Evolutionary conservation across 2,888 invertebrate genomes (phyloP).

Genomic region (Perizoma affinitatum): DNA sequence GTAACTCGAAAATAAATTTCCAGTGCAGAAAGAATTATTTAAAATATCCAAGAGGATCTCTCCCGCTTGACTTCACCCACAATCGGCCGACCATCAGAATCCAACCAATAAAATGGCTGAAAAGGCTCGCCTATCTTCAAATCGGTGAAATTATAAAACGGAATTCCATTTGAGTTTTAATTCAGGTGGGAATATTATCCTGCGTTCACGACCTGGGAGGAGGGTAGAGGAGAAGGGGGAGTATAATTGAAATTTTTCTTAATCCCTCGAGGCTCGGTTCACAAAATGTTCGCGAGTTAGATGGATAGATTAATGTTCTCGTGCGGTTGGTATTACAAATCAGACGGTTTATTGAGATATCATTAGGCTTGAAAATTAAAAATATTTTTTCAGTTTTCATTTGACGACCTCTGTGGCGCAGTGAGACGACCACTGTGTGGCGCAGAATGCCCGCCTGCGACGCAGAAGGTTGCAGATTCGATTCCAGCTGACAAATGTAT

Average conservation of each 20-base stretch:
- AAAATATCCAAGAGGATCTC: constrained; percentile 28
- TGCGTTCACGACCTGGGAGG: constrained; percentile 45
- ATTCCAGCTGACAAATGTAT: too few relatives aligned
- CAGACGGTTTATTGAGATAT: constrained; percentile 34
- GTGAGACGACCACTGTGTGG: too few relatives aligned
- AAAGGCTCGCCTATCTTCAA: constrained; percentile 47
- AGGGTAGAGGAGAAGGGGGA: constrained; percentile 36
- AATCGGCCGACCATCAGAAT: constrained; percentile 38
- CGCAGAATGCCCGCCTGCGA: too few relatives aligned
- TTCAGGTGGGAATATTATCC: constrained; percentile 50
- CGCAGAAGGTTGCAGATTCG: too few relatives aligned
- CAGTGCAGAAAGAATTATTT: constrained; percentile 8
- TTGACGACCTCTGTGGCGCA: not conserved
- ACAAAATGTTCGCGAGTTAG: constrained; percentile 42
- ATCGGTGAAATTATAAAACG: constrained; percentile 65
- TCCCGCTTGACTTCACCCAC: constrained; percentile 30
- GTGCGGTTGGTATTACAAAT: constrained; percentile 42
- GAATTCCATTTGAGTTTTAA: constrained; percentile 65
- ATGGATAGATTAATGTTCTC: constrained; percentile 47
- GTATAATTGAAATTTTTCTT: constrained; percentile 69
- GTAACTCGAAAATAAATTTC: constrained; percentile 1
- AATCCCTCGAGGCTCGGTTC: constrained; percentile 52
- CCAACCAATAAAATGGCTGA: constrained; percentile 45
- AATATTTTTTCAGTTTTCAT: constrained; percentile 11
- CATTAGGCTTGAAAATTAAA: constrained; percentile 6